Base-by-base conservation (phyloP, 2,888 invertebrate genomes). In the Electrophaes corylata region DNA sequence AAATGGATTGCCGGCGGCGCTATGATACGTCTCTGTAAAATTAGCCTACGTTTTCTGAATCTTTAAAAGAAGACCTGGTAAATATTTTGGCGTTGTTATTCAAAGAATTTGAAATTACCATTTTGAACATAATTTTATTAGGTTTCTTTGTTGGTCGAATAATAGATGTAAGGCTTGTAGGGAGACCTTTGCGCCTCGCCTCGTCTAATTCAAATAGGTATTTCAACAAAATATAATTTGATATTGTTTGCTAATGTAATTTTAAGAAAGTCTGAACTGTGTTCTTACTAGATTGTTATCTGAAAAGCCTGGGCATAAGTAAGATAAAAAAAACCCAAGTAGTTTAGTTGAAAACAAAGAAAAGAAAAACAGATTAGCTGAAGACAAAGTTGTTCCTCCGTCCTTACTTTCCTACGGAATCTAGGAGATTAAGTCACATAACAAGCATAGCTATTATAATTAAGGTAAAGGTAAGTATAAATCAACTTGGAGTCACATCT, bases 21-120 rank as follows among this genome's bases (percentile, higher is more conserved):
- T 51, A 40, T 56, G 45, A 64, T 64, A 56, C 56, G 60, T 44
- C 57, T 48, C 63, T 61, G 59, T 60, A 57, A 65, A 65, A 56
- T 63, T 63, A 62, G 53, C 51, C 49, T 58, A 56, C 55, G 62
- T 55, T 48, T 59, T 53, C 49, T 60, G 57, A 66, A 64, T 64
- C 41, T 39, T 47, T 55, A 60, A 66, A 59, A 62, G 59, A 59
- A 19, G 45, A 57, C 50, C 57, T 12, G 33, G 60, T 57, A 59
- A 61, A 66, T 62, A 62, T 66, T 66, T 62, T 64, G 59, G 52
- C 57, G 49, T 55, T 58, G 62, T 58, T 60, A 57, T 60, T 53
- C 45, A 20, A 54, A 54, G 49, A 54, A 54, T 54, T 54, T 51
- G 26, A 39, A 45, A 45, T 59, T 41, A 58, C 23, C 31, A 52